Evolutionary conservation across 2,797 vertebrate species (phyloP).

Genomic region (Lepilemur septentrionalis): DNA sequence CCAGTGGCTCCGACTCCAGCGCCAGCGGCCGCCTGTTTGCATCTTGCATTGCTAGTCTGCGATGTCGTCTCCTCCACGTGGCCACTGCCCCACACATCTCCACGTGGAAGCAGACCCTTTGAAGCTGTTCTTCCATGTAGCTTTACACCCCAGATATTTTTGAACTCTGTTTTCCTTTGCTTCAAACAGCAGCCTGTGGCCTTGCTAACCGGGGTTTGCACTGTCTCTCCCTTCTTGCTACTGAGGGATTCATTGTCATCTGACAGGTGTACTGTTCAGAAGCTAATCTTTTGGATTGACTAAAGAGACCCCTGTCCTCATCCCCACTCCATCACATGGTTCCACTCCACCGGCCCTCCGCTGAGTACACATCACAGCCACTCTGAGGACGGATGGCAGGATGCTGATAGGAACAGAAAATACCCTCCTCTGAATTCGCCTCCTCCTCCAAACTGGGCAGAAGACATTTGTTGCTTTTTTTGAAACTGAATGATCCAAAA

Average conservation of each 20-base stretch:
- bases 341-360: not conserved
- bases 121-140: not conserved
- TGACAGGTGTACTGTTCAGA: not conserved
- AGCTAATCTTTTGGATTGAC: not conserved
- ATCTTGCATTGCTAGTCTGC: rapidly evolving
- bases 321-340: not conserved
- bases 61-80: rapidly evolving
- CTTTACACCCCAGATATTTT: rapidly evolving
- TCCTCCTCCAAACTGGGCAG: not conserved
- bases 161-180: not conserved
- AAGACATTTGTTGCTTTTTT: not conserved
- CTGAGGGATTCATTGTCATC: not conserved
- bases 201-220: not conserved
- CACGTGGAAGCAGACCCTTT: rapidly evolving
- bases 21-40: rapidly evolving
- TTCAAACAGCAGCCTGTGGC: not conserved
- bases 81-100: rapidly evolving
- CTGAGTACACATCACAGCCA: rapidly evolving
- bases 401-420: no score
- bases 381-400: not conserved
- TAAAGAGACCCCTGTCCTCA: not conserved
- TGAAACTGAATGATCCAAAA: not conserved
- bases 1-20: not conserved
- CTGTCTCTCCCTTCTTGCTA: not conserved
- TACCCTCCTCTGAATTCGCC: not conserved